Percentiles rank a stretch among this genome's conserved stretches.
Evolutionary conservation across 2,888 invertebrate genomes (phyloP).

Genomic region (Osedax fenrisi): DNA sequence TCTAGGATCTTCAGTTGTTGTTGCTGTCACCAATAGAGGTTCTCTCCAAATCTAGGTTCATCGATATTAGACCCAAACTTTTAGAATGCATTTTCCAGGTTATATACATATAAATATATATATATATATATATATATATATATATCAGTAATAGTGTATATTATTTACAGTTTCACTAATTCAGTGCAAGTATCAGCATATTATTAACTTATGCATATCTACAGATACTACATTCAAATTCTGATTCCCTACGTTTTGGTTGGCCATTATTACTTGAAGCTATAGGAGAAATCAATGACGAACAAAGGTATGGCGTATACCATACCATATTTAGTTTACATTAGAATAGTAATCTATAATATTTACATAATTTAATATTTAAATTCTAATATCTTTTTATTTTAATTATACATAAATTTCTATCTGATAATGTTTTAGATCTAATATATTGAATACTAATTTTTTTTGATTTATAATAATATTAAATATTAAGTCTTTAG

Average conservation of each 20-base stretch:
- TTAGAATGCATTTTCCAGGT: background rate
- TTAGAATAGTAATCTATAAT: no score
- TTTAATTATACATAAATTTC: background rate
- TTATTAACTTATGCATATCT: no score
- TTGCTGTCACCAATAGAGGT: background rate
- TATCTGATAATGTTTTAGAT: no score
- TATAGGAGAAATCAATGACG: constrained; percentile 83
- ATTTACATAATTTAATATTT: background rate
- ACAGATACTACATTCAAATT: constrained; percentile 78
- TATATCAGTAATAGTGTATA: background rate
- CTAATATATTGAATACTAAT: no score
- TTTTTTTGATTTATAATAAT: no score
- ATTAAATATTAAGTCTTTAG: no score
- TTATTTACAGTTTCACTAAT: background rate
- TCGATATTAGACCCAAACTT: background rate
- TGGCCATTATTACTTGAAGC: constrained; percentile 89
- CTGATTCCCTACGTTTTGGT: constrained; percentile 79
- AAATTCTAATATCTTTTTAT: background rate
- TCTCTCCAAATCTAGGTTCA: background rate
- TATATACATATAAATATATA: background rate
- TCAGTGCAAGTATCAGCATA: background rate
- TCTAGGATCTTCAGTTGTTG: background rate
- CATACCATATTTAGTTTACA: background rate
- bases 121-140: background rate
- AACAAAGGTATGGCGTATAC: constrained; percentile 64